Conservation (phyloP, 2,888 invertebrate species). For the Drosophila pseudotalamancana region DNA sequence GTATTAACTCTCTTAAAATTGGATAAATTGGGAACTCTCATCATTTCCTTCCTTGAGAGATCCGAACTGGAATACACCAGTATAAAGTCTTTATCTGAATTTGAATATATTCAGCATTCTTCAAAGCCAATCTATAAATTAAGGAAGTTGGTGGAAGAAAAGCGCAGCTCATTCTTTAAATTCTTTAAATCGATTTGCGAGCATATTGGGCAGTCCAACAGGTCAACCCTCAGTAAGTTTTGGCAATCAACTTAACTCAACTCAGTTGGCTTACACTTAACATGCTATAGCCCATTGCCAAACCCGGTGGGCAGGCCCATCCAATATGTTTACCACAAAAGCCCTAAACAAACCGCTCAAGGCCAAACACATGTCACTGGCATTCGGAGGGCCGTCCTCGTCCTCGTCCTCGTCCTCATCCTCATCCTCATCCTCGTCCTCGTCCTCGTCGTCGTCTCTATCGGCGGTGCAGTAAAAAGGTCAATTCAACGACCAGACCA, state of each 20-base stretch:
- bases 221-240: conserved; percentile 29
- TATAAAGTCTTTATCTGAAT: too few species aligned
- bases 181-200: conserved; percentile 28
- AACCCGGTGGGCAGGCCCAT: conserved; percentile 2
- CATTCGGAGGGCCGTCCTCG: conserved; percentile 25
- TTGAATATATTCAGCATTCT: too few species aligned
- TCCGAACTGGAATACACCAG: too few species aligned
- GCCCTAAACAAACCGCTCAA: conserved; percentile 74
- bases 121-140: too few species aligned
- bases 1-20: too few species aligned
- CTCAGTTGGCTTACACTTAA: conserved; percentile 29
- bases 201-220: conserved; percentile 52
- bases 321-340: conserved; percentile 41
- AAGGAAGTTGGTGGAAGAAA: too few species aligned
- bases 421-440: background rate
- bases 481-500: conserved; percentile 75
- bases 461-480: conserved; percentile 58
- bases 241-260: conserved; percentile 33
- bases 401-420: background rate
- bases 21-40: too few species aligned
- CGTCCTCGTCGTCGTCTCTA: background rate
- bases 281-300: conserved; percentile 22
- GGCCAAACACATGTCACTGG: conserved; percentile 78
- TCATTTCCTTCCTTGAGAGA: too few species aligned
- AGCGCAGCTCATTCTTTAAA: background rate